Percentiles rank a stretch among this genome's conserved stretches.
These are phyloP conservation scores for Lasioglossum villosulum DNA, from an alignment of 2,888 invertebrate genomes.

Conservation along the genomic window DNA sequence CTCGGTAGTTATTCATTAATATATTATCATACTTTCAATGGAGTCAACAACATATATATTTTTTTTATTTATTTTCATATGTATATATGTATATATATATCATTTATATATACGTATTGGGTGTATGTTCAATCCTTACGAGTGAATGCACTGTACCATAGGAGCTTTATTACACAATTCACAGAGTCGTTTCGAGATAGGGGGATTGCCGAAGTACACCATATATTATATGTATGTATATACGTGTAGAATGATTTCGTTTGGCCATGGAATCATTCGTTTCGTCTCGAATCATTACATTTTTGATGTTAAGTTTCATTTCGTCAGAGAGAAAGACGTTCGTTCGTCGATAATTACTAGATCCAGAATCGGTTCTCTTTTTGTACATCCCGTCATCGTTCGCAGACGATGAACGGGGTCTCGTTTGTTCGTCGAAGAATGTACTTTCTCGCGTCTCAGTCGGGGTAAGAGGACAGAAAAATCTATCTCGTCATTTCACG, in stretches of 20 bases:
- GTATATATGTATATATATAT: constrained; percentile 74
- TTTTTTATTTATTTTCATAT: constrained; percentile 77
- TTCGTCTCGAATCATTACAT: constrained; percentile 22
- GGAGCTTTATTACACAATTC: constrained; percentile 76
- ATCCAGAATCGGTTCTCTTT: constrained; percentile 15
- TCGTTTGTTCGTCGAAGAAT: constrained; percentile 30
- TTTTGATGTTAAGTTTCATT: constrained; percentile 9
- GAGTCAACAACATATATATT: constrained; percentile 84
- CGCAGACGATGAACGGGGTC: constrained; percentile 21
- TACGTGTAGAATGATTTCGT: constrained; percentile 22
- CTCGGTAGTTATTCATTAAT: constrained; percentile 76
- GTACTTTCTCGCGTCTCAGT: constrained; percentile 48
- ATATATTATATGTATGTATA: constrained; percentile 30
- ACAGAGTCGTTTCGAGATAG: constrained; percentile 65
- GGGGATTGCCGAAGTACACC: constrained; percentile 70
- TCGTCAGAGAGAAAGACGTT: constrained; percentile 51
- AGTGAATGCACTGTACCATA: constrained; percentile 80
- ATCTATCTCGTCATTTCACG: constrained; percentile 18
- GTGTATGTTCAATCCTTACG: constrained; percentile 78
- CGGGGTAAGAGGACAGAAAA: constrained; percentile 41
- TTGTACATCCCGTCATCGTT: constrained; percentile 20
- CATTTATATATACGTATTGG: constrained; percentile 80
- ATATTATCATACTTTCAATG: constrained; percentile 84
- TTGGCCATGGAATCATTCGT: constrained; percentile 46
- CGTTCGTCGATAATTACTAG: constrained; percentile 39